phyloP scores from a whole-genome alignment of 2,113 vertebrate genomes.

The Forbesichthys papilliferus region DNA sequence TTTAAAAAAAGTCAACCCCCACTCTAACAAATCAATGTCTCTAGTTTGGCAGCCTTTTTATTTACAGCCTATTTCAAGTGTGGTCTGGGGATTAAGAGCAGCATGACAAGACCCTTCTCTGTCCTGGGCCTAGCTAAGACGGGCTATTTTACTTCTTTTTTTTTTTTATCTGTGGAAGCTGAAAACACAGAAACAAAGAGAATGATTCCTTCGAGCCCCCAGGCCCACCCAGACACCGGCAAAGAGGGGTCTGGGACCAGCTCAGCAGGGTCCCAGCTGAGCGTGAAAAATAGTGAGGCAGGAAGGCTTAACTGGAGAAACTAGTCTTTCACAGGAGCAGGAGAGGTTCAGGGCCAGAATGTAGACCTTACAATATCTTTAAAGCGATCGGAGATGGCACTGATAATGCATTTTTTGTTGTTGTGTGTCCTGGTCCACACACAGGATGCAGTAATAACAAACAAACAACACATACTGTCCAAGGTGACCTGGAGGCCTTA shows the following conservation, averaged over 20 bases:
- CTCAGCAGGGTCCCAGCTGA: conserved; percentile 27
- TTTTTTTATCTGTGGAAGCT: conserved; percentile 28
- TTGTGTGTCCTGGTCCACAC: neutral
- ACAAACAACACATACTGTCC: too few relatives aligned
- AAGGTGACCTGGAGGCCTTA: neutral
- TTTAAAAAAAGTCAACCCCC: conserved; percentile 42
- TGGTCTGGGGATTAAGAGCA: conserved; percentile 52
- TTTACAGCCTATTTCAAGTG: conserved; percentile 61
- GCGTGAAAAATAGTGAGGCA: conserved; percentile 29
- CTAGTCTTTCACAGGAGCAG: conserved; percentile 30
- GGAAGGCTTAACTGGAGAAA: conserved; percentile 27
- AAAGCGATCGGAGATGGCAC: neutral
- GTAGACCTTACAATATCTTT: conserved; percentile 3
- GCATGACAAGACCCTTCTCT: conserved; percentile 67
- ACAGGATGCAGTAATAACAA: neutral
- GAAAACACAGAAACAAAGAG: conserved; percentile 24
- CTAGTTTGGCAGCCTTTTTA: conserved; percentile 50
- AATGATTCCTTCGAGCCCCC: conserved; percentile 1
- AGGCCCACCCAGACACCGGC: conserved; percentile 36
- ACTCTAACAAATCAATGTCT: conserved; percentile 27
- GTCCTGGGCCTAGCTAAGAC: conserved; percentile 49
- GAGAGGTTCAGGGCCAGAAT: conserved; percentile 9
- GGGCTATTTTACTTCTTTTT: conserved; percentile 28
- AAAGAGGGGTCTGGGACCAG: conserved; percentile 3
- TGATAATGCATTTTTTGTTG: conserved; percentile 4